Base-by-base conservation (phyloP, 2,797 vertebrate genomes). In the Bovichtus diacanthus region DNA sequence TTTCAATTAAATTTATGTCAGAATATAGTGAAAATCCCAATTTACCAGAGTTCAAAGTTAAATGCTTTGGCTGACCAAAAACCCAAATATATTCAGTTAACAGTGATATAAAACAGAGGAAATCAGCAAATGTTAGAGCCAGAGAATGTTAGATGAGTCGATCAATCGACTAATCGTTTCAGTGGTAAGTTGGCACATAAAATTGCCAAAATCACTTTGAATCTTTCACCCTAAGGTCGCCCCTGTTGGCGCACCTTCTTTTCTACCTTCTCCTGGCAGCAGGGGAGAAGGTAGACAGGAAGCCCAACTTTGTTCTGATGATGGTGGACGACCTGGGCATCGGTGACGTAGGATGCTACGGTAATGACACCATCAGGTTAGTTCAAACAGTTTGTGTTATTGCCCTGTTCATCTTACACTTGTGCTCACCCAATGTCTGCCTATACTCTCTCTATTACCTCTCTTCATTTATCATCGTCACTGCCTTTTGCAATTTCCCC, bases 241-340 rank as follows among this genome's bases (percentile, higher is more conserved):
- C 10, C 9, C 21, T 82, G 47, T 53, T 83, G n/a, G 78, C 38
- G 16, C 36, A 54, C 47, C 73, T 91, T 16, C 56, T 88, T 13
- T 43, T 88, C 15, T 41, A 9, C 39, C 69, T 95, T 23, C 54
- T 92, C 31, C 72, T 88, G 62, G 29, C 39, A 19, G 74, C 76
- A 77, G 82, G 83, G 53, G 58, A 75, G 9, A 78, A 67, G 11
- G 27, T 16, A 5, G 80, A 83, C 68, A 64, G 80, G 60, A 95
- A 84, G 81, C 97, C 97, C 0, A 98, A 97, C 64, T 90, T 97
- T 63, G 89, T 98, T 2, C 87, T 98, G 51, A 94, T 98, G 16
- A 93, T 98, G 93, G 96, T 94, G 0, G 97, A 99, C 18, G 96
- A 98, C 72, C 90, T 98, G 29, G 97, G 97, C 36, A 96, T 97